Base-by-base conservation (phyloP, 2,888 invertebrate species). In the Arctia plantaginis region DNA sequence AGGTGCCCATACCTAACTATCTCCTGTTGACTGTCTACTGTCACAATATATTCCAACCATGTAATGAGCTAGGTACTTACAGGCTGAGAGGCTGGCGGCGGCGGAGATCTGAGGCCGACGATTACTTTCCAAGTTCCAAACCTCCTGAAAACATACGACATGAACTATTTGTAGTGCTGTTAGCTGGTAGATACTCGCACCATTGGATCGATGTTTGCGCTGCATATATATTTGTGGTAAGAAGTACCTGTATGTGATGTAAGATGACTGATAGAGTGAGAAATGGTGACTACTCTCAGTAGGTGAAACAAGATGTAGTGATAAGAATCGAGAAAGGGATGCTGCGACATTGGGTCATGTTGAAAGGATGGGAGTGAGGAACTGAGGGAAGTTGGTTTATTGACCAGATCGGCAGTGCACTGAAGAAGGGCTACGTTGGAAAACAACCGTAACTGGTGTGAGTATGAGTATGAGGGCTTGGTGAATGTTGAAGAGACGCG, bases 41-140 rank as follows among this genome's bases (percentile, higher is more conserved):
- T 12, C 51, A 23, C 27, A 62, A 30, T 30, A 7, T 30, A 30
- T 30, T 62, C 13, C 18, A 30, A n/a, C 23, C 6, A 62, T 15
- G 18, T 12, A 12, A 62, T 30, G 1, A 44, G 23, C 4, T 41
- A 51, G n/a, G 79, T 85, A 97, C 98, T 97, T 93, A 98, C 98
- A 97, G 91, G 97, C 97, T 87, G 97, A 96, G 81, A 98, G 95
- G 81, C 97, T 97, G 77, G 97, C 97, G 75, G 97, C 96, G 66
- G 98, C 97, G 77, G 97, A 96, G 69, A 97, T 93, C 87, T 96
- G 96, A 71, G 95, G 91, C 51, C 96, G 91, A 70, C 94, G 93
- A 81, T 90, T 88, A 79, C 89, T 88, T 81, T 93, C 91, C 89
- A 94, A 79, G 76, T 84, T 82, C 94, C 95, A 95, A 80, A 88